phyloP scores from a whole-genome alignment of 2,797 vertebrate species.

The Spheniscus humboldti region DNA sequence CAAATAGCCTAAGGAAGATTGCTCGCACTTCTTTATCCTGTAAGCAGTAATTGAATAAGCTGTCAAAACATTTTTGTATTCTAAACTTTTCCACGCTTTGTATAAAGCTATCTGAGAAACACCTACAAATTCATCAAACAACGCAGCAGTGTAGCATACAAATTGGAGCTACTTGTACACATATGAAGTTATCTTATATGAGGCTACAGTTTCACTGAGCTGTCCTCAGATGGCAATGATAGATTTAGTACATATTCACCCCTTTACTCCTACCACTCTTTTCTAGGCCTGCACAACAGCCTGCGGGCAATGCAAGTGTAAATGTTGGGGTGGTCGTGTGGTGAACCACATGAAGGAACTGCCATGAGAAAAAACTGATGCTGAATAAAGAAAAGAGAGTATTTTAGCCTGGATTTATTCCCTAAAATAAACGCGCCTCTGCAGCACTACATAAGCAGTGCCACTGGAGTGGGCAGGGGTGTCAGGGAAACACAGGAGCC shows the following conservation, averaged over 20 bases:
- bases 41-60: neutral
- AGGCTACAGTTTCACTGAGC: neutral
- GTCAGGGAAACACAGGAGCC: neutral
- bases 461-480: rapidly evolving
- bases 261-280: neutral
- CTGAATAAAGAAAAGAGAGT: neutral
- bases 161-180: neutral
- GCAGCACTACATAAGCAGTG: neutral
- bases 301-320: neutral
- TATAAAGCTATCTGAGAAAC: neutral
- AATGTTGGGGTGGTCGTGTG: too few relatives aligned
- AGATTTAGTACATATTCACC: neutral
- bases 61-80: neutral
- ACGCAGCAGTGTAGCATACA: neutral
- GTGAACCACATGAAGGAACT: neutral
- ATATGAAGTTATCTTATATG: rapidly evolving
- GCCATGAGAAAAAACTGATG: neutral
- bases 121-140: neutral
- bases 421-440: neutral
- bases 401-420: neutral
- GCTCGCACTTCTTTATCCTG: conserved; percentile 98
- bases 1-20: conserved; percentile 96
- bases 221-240: neutral
- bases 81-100: neutral
- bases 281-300: neutral